A percentile compares a stretch with the other conserved stretches of the same genome.
These are phyloP conservation scores for Meloidogyne floridensis DNA, from an alignment of 1,140 invertebrate genomes.

Conservation along the genomic window DNA sequence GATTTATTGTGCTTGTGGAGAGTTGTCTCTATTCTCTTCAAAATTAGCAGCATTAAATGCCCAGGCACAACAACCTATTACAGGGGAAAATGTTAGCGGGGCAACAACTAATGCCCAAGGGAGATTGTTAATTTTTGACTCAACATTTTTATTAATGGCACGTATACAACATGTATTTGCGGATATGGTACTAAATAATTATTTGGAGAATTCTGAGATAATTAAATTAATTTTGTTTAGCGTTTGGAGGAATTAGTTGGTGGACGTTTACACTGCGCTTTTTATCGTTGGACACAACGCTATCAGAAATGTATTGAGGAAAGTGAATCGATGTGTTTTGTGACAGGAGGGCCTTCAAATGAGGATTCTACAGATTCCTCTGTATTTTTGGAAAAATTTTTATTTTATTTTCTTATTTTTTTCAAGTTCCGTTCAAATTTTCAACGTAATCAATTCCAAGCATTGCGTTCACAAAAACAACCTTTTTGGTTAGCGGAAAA, in stretches of 20 bases:
- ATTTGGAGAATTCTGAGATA: neutral
- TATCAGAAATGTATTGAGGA: constrained; percentile 31
- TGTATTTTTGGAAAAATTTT: neutral
- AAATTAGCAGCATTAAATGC: constrained; percentile 38
- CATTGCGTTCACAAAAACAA: constrained; percentile 8
- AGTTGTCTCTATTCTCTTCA: constrained; percentile 40
- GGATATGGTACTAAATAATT: constrained; percentile 28
- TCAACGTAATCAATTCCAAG: constrained; percentile 11
- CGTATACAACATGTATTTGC: constrained; percentile 34
- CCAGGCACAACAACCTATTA: constrained; percentile 3
- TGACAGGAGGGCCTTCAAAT: constrained; percentile 9
- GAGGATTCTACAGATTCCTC: constrained; percentile 17
- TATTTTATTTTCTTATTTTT: neutral
- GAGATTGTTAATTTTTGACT: constrained; percentile 39
- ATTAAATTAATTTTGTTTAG: constrained; percentile 21
- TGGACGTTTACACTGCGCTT: constrained; percentile 29
- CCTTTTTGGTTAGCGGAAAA: constrained; percentile 24
- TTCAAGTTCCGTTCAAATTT: constrained; percentile 14
- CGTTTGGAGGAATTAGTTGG: constrained; percentile 41
- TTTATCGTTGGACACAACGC: constrained; percentile 35
- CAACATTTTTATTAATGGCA: constrained; percentile 40
- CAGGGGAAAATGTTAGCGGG: constrained; percentile 18
- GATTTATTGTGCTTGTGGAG: constrained; percentile 37
- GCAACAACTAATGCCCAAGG: constrained; percentile 18
- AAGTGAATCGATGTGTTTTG: constrained; percentile 25